Percentiles rank a stretch among this genome's conserved stretches.
Evolutionary conservation across 1,140 invertebrate species (phyloP).

Genomic region (Batillaria attramentaria): DNA sequence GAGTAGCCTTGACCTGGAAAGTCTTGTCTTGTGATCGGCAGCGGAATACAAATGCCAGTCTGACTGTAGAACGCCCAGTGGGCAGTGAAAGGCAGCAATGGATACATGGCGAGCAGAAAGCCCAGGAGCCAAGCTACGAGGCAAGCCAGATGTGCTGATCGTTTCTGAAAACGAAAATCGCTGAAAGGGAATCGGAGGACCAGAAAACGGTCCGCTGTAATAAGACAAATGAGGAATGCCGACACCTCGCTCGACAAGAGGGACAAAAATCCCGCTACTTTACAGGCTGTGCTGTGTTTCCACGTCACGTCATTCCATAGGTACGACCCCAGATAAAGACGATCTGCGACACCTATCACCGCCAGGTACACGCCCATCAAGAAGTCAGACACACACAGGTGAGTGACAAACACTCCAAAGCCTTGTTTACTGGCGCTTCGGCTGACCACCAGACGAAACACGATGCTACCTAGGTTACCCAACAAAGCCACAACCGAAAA

Average conservation of each 20-base stretch:
- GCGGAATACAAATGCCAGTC: conserved; percentile 35
- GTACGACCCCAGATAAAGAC: conserved; percentile 50
- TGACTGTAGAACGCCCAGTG: conserved; percentile 29
- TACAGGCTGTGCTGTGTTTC: conserved; percentile 50
- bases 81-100: conserved; percentile 24
- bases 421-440: conserved; percentile 10
- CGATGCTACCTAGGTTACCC: conserved; percentile 48
- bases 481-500: conserved; percentile 43
- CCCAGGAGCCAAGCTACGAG: conserved; percentile 18
- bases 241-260: conserved; percentile 57
- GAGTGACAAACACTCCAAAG: conserved; percentile 49
- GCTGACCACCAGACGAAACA: conserved; percentile 22
- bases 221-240: conserved; percentile 51
- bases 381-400: conserved; percentile 61
- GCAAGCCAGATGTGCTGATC: conserved; percentile 4
- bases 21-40: conserved; percentile 43
- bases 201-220: conserved; percentile 51
- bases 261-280: conserved; percentile 51
- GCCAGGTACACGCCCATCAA: conserved; percentile 63
- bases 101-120: conserved; percentile 2
- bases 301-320: conserved; percentile 47
- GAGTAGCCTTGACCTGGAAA: conserved; percentile 47
- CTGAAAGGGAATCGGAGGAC: conserved; percentile 38
- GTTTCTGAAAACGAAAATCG: conserved; percentile 8
- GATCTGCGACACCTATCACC: conserved; percentile 55